Conservation (phyloP, 1,140 invertebrate genomes). For the Pentalonia nigronervosa region DNA sequence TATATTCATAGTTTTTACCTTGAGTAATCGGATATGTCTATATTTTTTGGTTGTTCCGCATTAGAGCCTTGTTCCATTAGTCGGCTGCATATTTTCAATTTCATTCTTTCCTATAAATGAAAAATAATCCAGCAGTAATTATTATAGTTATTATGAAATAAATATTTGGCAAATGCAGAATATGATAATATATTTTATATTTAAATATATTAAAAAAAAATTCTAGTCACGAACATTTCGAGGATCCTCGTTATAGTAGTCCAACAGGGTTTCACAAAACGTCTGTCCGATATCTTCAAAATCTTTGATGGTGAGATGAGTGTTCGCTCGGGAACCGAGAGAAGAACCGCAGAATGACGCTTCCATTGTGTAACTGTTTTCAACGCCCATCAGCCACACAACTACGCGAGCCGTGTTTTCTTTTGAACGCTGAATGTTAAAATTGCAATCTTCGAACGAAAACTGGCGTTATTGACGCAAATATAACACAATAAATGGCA, state of each 20-base stretch:
- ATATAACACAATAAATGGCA: neutral
- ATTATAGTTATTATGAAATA: neutral
- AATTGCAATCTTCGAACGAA: constrained; percentile 92
- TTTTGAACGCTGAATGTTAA: constrained; percentile 89
- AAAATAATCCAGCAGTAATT: neutral
- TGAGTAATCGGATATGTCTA: constrained; percentile 83
- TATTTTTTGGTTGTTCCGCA: constrained; percentile 85
- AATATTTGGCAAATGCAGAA: neutral
- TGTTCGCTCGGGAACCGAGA: constrained; percentile 78
- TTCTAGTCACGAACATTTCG: constrained; percentile 72
- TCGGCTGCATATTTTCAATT: constrained; percentile 80
- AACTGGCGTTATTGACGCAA: constrained; percentile 70
- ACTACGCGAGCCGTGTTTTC: constrained; percentile 92
- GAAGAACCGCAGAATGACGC: constrained; percentile 90
- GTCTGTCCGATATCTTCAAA: constrained; percentile 84
- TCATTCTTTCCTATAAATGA: constrained; percentile 72
- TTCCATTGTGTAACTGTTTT: constrained; percentile 94
- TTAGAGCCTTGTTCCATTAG: constrained; percentile 83
- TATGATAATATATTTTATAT: neutral
- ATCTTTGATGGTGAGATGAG: constrained; percentile 85
- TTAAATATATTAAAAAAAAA: neutral
- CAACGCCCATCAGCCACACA: constrained; percentile 92
- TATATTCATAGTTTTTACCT: constrained; percentile 68
- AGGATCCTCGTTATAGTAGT: constrained; percentile 88
- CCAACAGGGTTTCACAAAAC: constrained; percentile 90